Evolutionary conservation across 2,113 vertebrate genomes (phyloP), one percentile per base, ranked within the genome.

Genomic region (Lepidiolamprologus cunningtoni): DNA sequence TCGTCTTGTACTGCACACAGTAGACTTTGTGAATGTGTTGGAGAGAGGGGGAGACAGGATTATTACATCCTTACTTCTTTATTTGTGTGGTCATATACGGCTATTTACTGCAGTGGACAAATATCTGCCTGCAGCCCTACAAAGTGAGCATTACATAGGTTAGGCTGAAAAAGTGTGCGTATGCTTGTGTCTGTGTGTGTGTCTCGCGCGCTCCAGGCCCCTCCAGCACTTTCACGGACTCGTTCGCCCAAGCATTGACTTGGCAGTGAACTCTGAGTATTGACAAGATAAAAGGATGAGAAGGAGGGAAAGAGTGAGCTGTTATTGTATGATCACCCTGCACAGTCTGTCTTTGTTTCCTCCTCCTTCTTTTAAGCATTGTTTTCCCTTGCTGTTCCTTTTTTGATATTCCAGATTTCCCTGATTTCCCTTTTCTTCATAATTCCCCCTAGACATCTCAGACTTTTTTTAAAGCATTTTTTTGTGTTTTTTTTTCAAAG

Each of bases 181-280:
- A 12, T 81, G 26, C 5, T 19, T 23, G 19, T 28, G 63, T 81
- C 58, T 88, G 23, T 21, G 55, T 57, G 23, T 57, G 54, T 50
- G 13, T 37, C 5, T 80, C 26, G 33, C 31, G 4, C 26, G 53
- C 76, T 81, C 42, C 50, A 42, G 73, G 82, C 68, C 40, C 63
- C 26, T 17, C 35, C 63, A 80, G 87, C 83, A 76, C 87, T 78
- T 90, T 82, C 63, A 45, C 83, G 78, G 82, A 81, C 61, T 57
- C 71, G 50, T 86, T 82, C 47, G 80, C 26, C 4, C 76, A 73
- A 78, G 85, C 68, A 57, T 68, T 52, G 86, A 87, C 87, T 91
- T 66, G 19, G 47, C 66, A 91, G 68, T 90, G 90, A 94, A 80
- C 80, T 87, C 87, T 91, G 50, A 40, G 63, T 81, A 89, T 85